These are phyloP conservation scores for Lepus timidus DNA, from an alignment of 2,113 vertebrate species.

Conservation along the genomic window DNA sequence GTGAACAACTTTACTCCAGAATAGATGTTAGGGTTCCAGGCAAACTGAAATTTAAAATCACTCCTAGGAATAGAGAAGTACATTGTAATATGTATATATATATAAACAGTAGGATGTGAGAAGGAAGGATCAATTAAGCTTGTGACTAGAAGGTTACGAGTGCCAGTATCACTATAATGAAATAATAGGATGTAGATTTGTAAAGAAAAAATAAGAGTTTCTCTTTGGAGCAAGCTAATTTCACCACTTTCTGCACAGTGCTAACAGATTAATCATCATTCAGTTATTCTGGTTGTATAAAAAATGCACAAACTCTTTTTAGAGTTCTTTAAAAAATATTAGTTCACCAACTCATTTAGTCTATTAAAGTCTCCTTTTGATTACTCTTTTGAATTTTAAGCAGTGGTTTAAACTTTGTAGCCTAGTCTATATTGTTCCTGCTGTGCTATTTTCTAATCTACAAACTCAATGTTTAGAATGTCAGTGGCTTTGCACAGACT, in stretches of 20 bases:
- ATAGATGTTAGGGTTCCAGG: neutral
- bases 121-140: too few relatives aligned
- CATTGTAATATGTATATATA: neutral
- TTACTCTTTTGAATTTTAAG: neutral
- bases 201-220: neutral
- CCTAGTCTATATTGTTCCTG: neutral
- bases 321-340: neutral
- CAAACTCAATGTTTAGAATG: neutral
- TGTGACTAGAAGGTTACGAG: neutral
- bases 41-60: neutral
- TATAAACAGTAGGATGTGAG: neutral
- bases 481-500: neutral
- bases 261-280: neutral
- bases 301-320: neutral
- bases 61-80: neutral
- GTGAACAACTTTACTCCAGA: neutral
- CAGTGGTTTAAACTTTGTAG: neutral
- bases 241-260: neutral
- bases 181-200: neutral
- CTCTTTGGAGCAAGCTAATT: neutral
- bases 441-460: too few relatives aligned
- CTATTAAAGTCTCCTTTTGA: neutral
- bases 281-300: neutral
- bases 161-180: too few relatives aligned
- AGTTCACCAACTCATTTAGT: neutral